These are phyloP conservation scores for Lampropteryx suffumata DNA, from an alignment of 2,888 invertebrate genomes.

Conservation along the genomic window DNA sequence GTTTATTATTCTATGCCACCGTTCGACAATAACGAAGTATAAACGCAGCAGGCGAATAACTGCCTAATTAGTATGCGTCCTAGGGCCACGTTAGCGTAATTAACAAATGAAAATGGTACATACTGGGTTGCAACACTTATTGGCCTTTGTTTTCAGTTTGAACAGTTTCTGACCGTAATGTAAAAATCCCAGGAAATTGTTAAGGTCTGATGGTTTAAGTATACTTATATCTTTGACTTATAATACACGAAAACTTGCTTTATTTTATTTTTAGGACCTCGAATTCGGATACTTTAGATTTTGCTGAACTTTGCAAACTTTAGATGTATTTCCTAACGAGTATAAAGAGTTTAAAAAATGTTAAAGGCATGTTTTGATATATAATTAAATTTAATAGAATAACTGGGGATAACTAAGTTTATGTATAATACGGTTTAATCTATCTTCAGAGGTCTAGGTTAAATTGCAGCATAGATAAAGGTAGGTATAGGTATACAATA, in stretches of 20 bases:
- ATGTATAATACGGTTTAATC: too few species aligned
- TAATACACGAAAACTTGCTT: too few species aligned
- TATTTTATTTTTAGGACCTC: too few species aligned
- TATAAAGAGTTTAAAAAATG: too few species aligned
- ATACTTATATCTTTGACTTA: too few species aligned
- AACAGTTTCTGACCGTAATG: not conserved
- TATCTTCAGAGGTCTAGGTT: not conserved
- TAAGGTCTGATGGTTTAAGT: too few species aligned
- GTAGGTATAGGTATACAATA: not conserved
- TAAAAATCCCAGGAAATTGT: too few species aligned
- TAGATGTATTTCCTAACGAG: too few species aligned
- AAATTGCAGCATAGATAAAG: not conserved
- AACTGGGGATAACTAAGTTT: not conserved
- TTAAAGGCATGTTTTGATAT: too few species aligned
- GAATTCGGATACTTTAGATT: too few species aligned
- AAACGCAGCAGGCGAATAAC: slow-evolving; percentile 27
- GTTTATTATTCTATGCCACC: slow-evolving; percentile 20
- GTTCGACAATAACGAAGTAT: slow-evolving; percentile 30
- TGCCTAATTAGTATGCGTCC: slow-evolving; percentile 35
- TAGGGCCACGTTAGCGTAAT: slow-evolving; percentile 33
- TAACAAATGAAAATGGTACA: slow-evolving; percentile 31
- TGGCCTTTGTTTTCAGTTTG: slow-evolving; percentile 30
- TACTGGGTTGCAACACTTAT: slow-evolving; percentile 31
- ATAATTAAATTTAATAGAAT: not conserved
- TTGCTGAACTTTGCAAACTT: too few species aligned